Percentiles rank a stretch among this genome's conserved stretches.
phyloP scores from a whole-genome alignment of 2,888 invertebrate genomes.

The Blomia tropicalis region DNA sequence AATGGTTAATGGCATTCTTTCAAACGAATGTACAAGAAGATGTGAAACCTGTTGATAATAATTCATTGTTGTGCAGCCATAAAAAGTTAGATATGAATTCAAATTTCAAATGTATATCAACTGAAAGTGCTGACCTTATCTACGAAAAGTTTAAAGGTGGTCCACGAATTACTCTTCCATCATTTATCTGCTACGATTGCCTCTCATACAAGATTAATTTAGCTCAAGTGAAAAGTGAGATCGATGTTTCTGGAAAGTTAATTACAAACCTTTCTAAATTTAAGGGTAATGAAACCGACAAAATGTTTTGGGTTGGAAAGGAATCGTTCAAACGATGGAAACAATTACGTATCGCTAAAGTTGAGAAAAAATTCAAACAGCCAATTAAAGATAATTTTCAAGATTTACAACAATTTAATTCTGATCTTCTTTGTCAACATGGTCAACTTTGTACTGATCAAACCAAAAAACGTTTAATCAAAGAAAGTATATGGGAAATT shows the following conservation, averaged over 20 bases:
- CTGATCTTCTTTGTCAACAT: constrained; percentile 44
- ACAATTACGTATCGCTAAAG: constrained; percentile 36
- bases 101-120: constrained; percentile 39
- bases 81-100: constrained; percentile 39
- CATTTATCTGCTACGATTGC: constrained; percentile 37
- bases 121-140: constrained; percentile 37
- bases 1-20: constrained; percentile 44
- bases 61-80: constrained; percentile 39
- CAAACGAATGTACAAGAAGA: constrained; percentile 32
- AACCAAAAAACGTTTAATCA: constrained; percentile 39
- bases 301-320: constrained; percentile 42
- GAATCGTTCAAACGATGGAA: constrained; percentile 44
- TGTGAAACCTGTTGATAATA: constrained; percentile 39
- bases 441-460: constrained; percentile 32
- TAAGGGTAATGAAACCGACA: constrained; percentile 31
- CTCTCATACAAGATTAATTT: constrained; percentile 40
- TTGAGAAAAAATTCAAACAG: not conserved
- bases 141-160: constrained; percentile 40
- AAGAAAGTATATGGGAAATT: constrained; percentile 41
- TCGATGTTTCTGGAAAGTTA: constrained; percentile 42
- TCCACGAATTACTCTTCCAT: constrained; percentile 35
- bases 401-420: constrained; percentile 34
- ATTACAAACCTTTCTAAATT: constrained; percentile 38
- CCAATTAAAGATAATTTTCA: not conserved
- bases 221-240: constrained; percentile 38